Evolutionary conservation across 2,113 vertebrate species (phyloP).

Genomic region (Grus americana): DNA sequence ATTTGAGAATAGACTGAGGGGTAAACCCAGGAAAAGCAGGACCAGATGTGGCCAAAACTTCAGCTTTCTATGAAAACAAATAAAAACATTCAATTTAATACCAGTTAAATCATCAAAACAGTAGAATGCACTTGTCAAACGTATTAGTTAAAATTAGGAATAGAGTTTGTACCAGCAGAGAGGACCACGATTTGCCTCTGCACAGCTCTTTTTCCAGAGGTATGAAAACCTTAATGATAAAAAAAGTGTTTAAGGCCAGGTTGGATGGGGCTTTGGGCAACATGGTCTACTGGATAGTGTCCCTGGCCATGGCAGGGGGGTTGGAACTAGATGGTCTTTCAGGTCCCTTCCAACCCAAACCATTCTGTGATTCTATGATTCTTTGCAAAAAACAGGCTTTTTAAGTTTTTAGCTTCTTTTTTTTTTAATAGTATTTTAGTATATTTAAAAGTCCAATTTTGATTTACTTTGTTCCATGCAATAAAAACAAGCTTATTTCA

Average conservation of each 20-base stretch:
- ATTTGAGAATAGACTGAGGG: constrained; percentile 91
- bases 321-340: no score
- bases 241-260: not conserved
- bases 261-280: no score
- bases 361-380: no score
- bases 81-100: not conserved
- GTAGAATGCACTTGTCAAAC: not conserved
- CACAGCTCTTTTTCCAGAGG: not conserved
- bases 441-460: not conserved
- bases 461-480: not conserved
- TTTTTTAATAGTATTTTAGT: no score
- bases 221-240: not conserved
- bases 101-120: not conserved
- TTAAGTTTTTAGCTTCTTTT: no score
- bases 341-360: no score
- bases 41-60: constrained; percentile 81
- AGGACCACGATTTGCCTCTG: not conserved
- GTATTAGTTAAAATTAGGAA: not conserved
- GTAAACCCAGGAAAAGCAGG: constrained; percentile 86
- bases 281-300: no score
- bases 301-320: no score
- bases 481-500: not conserved
- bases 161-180: not conserved
- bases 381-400: no score
- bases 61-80: constrained; percentile 81